Evolutionary conservation across 1,140 invertebrate species (phyloP), one percentile per base, ranked within the genome.

Genomic region (Lutraria rhynchaena): DNA sequence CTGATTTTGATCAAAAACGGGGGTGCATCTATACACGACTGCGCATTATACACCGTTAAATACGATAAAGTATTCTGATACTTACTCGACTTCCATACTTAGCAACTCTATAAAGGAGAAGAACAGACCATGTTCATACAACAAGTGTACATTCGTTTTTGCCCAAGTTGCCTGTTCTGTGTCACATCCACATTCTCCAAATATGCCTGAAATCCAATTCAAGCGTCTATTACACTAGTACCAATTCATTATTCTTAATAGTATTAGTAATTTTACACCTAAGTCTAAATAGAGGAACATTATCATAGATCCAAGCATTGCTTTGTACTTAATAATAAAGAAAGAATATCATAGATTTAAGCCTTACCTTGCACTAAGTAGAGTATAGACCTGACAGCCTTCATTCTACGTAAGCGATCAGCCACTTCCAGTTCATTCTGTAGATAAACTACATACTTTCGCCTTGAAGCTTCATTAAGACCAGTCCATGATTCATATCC

Each of bases 1-100:
- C n/a, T n/a, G n/a, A n/a, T n/a, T n/a, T n/a, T n/a, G n/a, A n/a
- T n/a, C n/a, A n/a, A n/a, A n/a, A n/a, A n/a, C n/a, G n/a, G n/a
- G n/a, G n/a, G n/a, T n/a, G n/a, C n/a, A n/a, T n/a, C n/a, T n/a
- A n/a, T n/a, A n/a, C n/a, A n/a, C n/a, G n/a, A n/a, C n/a, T n/a
- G n/a, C n/a, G n/a, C n/a, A n/a, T n/a, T n/a, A n/a, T n/a, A n/a
- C n/a, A n/a, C n/a, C n/a, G n/a, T n/a, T n/a, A n/a, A n/a, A n/a
- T n/a, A n/a, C n/a, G n/a, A n/a, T n/a, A n/a, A n/a, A n/a, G n/a
- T n/a, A n/a, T n/a, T n/a, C n/a, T n/a, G n/a, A 19, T 17, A 89
- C 94, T 92, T 94, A 96, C 94, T 99, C 97, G 65, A 98, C 97
- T 94, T 99, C 98, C 93, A 99, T 96, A 90, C 97, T 97, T 65